These are phyloP conservation scores for Scaptomyza montana DNA, from an alignment of 1,140 invertebrate species.

Conservation along the genomic window DNA sequence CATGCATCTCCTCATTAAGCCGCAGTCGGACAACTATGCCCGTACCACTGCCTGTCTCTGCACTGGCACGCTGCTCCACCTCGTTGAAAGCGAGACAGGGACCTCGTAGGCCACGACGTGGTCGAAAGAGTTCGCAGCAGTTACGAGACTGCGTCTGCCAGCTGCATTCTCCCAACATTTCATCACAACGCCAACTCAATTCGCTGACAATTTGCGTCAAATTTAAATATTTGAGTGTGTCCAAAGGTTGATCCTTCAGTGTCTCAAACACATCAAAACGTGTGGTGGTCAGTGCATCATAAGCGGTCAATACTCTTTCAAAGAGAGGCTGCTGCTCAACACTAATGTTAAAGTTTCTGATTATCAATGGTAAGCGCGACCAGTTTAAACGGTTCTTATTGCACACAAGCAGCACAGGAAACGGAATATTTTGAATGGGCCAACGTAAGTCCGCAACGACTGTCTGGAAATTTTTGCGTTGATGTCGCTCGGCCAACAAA, in stretches of 20 bases:
- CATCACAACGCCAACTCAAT: constrained; percentile 72
- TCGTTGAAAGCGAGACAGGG: constrained; percentile 67
- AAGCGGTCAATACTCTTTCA: constrained; percentile 52
- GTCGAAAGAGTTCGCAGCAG: constrained; percentile 66
- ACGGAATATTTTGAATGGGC: constrained; percentile 63
- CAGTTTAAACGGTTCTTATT: constrained; percentile 77
- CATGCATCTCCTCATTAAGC: constrained; percentile 40
- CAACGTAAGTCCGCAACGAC: constrained; percentile 51
- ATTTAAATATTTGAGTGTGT: constrained; percentile 62
- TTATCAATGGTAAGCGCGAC: constrained; percentile 57
- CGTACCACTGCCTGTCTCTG: constrained; percentile 25
- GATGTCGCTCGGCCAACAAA: constrained; percentile 50
- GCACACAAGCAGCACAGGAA: constrained; percentile 73
- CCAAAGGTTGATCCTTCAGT: constrained; percentile 16
- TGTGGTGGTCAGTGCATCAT: constrained; percentile 50
- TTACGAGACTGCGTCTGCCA: constrained; percentile 47
- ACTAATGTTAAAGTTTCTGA: constrained; percentile 39
- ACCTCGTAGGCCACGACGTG: constrained; percentile 42
- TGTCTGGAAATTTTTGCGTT: constrained; percentile 62
- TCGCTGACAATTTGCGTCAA: constrained; percentile 61
- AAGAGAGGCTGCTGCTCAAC: constrained; percentile 29
- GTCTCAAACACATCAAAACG: constrained; percentile 53
- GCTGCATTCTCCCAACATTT: constrained; percentile 47
- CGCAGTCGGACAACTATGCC: constrained; percentile 40
- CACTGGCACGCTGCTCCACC: constrained; percentile 37